Base-by-base conservation (phyloP, 2,888 invertebrate species). In the Leptopilina myrica region DNA sequence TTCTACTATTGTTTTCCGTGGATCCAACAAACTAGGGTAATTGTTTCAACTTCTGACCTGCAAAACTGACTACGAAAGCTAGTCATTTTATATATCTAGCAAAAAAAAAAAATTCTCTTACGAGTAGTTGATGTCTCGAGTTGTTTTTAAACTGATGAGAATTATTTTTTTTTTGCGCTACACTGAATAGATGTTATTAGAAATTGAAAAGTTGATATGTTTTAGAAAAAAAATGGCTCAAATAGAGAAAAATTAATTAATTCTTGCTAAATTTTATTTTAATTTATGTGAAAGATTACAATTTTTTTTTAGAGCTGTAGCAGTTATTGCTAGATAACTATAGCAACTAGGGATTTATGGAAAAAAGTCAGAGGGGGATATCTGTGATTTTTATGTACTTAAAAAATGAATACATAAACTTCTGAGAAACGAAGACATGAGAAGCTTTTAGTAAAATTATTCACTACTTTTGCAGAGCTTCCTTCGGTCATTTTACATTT, bases 11-110 rank as follows among this genome's bases (percentile, higher is more conserved):
- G 88, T 89, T 89, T 89, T 87, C 86, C 85, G 85, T 79, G 84
- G 82, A 81, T 83, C 82, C 86, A 84, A 86, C 88, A 87, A 89
- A 89, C 88, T 88, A 84, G 89, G 89, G 85, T 89, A 89, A 89
- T 89, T 89, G 86, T 89, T 86, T 86, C 86, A 88, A 88, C 88
- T 87, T 89, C 84, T 87, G 87, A 87, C 88, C 89, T 85, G 84
- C 26, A 20, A 53, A 69, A 84, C 81, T 83, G 83, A 82, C 84
- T 85, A 78, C 64, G 66, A 77, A 49, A 75, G 81, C 79, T 69
- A 82, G 77, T 83, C 82, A 85, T 84, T 84, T 84, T 83, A 79
- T 43, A 33, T 33, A 33, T 69, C 65, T 80, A 76, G 40, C 75
- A 67, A 49, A 64, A 15, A 64, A 14, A 33, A 15, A 64, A 14